Evolutionary conservation across 2,113 vertebrate genomes (phyloP).

Genomic region (Cisticola juncidis): DNA sequence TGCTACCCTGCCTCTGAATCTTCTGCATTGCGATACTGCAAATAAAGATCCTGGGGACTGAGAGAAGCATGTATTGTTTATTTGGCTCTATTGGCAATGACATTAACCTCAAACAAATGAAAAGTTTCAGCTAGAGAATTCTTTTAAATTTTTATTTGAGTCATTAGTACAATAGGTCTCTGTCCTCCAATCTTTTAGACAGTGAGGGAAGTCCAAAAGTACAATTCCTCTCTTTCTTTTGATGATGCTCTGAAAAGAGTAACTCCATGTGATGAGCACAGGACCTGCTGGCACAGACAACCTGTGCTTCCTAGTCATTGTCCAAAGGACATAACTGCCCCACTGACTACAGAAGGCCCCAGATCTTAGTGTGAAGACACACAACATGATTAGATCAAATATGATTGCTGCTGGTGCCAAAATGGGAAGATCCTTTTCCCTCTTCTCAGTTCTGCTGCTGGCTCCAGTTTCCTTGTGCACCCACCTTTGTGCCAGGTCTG

Average conservation of each 20-base stretch:
- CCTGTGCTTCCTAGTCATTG: neutral
- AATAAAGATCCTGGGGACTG: neutral
- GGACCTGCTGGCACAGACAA: neutral
- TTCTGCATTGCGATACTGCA: neutral
- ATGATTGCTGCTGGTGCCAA: neutral
- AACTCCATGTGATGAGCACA: rapidly evolving
- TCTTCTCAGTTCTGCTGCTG: neutral
- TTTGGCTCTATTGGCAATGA: neutral
- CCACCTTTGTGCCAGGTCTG: neutral
- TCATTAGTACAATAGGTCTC: neutral
- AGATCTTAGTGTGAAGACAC: neutral
- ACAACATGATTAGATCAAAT: neutral
- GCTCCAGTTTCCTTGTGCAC: neutral
- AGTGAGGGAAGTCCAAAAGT: neutral
- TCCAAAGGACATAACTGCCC: neutral
- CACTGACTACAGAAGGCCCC: neutral
- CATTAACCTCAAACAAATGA: neutral
- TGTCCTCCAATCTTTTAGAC: neutral
- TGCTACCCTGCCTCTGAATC: neutral
- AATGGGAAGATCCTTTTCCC: neutral
- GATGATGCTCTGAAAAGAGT: neutral
- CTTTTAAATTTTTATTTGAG: neutral
- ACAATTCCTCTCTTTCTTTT: neutral
- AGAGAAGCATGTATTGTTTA: neutral
- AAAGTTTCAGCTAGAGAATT: neutral